These are phyloP conservation scores for Phalacrocorax aristotelis DNA, from an alignment of 2,113 vertebrate genomes.

Conservation along the genomic window DNA sequence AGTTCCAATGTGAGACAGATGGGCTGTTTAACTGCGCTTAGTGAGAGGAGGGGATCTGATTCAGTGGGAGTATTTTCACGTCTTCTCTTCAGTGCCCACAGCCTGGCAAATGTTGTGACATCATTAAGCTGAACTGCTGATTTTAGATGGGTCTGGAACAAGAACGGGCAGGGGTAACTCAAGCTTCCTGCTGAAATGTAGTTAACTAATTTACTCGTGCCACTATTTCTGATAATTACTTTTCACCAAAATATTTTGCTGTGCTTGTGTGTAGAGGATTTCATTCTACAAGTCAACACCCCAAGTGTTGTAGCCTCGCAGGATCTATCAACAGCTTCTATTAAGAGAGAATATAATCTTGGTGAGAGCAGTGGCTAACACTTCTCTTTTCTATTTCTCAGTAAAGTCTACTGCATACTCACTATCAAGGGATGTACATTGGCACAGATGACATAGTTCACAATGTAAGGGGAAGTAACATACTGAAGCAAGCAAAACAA, in stretches of 20 bases:
- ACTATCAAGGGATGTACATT: conserved; percentile 65
- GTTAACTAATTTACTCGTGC: conserved; percentile 79
- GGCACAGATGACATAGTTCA: conserved; percentile 73
- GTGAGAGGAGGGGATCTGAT: conserved; percentile 69
- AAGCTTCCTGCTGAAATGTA: conserved; percentile 76
- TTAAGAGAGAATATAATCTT: conserved; percentile 79
- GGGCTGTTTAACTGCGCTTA: conserved; percentile 78
- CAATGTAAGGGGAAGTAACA: conserved; percentile 67
- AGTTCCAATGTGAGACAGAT: conserved; percentile 80
- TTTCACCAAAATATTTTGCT: conserved; percentile 90
- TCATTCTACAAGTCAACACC: conserved; percentile 83
- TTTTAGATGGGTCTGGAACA: conserved; percentile 77
- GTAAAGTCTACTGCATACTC: conserved; percentile 73
- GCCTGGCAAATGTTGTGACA: conserved; percentile 82
- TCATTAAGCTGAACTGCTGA: conserved; percentile 79
- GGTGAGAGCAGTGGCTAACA: conserved; percentile 75
- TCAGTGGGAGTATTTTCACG: conserved; percentile 68
- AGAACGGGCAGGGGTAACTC: conserved; percentile 77
- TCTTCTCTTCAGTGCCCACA: conserved; percentile 76
- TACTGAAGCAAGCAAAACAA: conserved; percentile 72
- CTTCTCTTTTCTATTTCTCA: conserved; percentile 77
- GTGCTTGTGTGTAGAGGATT: conserved; percentile 80
- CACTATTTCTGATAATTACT: conserved; percentile 85
- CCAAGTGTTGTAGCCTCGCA: conserved; percentile 74
- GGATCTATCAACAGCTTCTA: conserved; percentile 82